These are phyloP conservation scores for Sabellastarte sp. DNA, from an alignment of 2,888 invertebrate species.

Conservation along the genomic window DNA sequence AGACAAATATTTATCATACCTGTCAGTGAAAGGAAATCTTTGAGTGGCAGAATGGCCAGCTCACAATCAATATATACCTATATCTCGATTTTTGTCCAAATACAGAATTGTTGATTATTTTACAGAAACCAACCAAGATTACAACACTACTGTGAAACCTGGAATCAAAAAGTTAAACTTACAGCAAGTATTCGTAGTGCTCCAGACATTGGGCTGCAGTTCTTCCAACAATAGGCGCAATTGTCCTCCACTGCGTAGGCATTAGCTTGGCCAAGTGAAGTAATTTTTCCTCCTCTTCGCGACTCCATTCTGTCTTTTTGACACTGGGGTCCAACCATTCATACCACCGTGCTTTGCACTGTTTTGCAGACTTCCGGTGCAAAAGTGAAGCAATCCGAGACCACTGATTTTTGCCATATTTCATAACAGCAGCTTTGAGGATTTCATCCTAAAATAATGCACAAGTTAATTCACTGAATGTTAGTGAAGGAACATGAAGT, in stretches of 20 bases:
- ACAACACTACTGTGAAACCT: no score
- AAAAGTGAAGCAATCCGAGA: slow-evolving; percentile 96
- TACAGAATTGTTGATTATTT: no score
- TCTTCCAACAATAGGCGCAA: slow-evolving; percentile 97
- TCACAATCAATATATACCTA: no score
- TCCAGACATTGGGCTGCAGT: slow-evolving; percentile 99
- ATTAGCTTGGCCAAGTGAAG: slow-evolving; percentile 96
- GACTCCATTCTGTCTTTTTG: slow-evolving; percentile 99
- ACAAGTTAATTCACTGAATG: no score
- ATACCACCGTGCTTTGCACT: slow-evolving; percentile 99
- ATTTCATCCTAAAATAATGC: slow-evolving; percentile 87
- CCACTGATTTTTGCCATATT: slow-evolving; percentile 99
- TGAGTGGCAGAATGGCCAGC: no score
- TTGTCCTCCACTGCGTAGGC: slow-evolving; percentile 99
- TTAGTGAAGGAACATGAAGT: no score
- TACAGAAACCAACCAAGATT: no score
- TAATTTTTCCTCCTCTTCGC: slow-evolving; percentile 98
- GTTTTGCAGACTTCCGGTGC: slow-evolving; percentile 98
- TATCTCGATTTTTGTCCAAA: no score
- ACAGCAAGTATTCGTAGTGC: slow-evolving; percentile 93
- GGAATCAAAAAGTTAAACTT: no score
- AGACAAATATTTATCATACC: no score
- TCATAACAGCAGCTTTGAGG: slow-evolving; percentile 99
- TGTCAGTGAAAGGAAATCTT: no score
- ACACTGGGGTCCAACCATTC: slow-evolving; percentile 99